These are phyloP conservation scores for Halcyon badia DNA, from an alignment of 2,797 vertebrate species.

Conservation along the genomic window DNA sequence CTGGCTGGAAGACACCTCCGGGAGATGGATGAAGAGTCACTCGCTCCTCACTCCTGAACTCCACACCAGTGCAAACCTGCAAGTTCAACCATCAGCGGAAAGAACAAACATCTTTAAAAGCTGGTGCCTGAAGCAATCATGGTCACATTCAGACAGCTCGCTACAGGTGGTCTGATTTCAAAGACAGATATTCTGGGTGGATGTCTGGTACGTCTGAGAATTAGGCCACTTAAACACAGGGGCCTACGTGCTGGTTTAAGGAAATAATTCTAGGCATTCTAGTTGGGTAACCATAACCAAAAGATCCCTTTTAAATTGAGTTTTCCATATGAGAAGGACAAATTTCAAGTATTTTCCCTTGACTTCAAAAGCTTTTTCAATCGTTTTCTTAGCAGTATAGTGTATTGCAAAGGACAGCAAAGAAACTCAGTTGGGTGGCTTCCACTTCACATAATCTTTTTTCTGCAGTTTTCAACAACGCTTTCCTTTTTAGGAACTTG, in stretches of 20 bases:
- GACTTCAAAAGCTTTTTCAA: neutral
- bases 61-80: neutral
- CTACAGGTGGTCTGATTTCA: neutral
- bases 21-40: neutral
- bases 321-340: neutral
- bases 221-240: neutral
- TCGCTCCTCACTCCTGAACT: neutral
- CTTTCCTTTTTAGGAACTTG: constrained; percentile 60
- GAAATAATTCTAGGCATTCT: neutral
- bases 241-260: neutral
- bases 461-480: constrained; percentile 11
- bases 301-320: neutral
- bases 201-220: neutral
- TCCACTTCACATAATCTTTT: constrained; percentile 9
- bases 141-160: rapidly evolving
- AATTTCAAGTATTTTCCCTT: neutral
- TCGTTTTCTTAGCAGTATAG: neutral
- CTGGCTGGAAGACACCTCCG: neutral
- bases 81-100: neutral
- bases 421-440: constrained; percentile 27
- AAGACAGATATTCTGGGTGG: neutral
- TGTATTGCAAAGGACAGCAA: constrained; percentile 16
- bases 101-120: neutral
- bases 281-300: neutral
- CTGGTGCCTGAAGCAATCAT: neutral